phyloP scores from a whole-genome alignment of 2,113 vertebrate species.

The Heloderma charlesbogerti region DNA sequence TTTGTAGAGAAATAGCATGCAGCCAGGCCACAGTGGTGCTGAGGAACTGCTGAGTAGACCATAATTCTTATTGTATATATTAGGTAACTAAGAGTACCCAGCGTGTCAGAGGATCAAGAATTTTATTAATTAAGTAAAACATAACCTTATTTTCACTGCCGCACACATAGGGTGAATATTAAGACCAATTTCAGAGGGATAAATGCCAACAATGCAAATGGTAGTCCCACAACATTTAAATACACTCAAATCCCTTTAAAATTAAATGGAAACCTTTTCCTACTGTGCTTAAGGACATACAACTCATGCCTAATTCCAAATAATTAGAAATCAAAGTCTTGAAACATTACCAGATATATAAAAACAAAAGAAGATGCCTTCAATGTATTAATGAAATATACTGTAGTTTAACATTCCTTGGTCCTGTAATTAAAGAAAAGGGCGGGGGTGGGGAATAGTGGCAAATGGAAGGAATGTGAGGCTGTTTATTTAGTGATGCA shows the following conservation, averaged over 20 bases:
- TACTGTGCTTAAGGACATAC: conserved; percentile 18
- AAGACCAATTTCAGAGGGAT: conserved; percentile 23
- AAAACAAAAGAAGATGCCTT: conserved; percentile 40
- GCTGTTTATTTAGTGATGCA: conserved; percentile 48
- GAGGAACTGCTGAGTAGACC: neutral
- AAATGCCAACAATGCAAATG: conserved; percentile 14
- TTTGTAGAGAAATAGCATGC: neutral
- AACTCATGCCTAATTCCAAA: conserved; percentile 37
- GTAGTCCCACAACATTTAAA: conserved; percentile 38
- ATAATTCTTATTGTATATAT: neutral
- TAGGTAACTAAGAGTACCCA: conserved; percentile 3
- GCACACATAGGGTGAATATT: neutral
- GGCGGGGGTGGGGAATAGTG: conserved; percentile 48
- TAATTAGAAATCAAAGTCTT: conserved; percentile 46
- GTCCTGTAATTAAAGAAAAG: conserved; percentile 36
- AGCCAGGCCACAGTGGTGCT: neutral
- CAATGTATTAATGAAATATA: conserved; percentile 24
- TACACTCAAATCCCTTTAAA: conserved; percentile 35
- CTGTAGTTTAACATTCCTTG: conserved; percentile 10
- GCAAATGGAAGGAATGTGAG: conserved; percentile 56
- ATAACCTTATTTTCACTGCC: conserved; percentile 6
- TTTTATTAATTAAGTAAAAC: neutral
- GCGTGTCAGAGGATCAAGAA: neutral
- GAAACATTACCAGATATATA: conserved; percentile 41
- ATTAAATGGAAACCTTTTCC: conserved; percentile 38